Conservation (phyloP, 2,113 vertebrate species). For the Rafetus swinhoei region DNA sequence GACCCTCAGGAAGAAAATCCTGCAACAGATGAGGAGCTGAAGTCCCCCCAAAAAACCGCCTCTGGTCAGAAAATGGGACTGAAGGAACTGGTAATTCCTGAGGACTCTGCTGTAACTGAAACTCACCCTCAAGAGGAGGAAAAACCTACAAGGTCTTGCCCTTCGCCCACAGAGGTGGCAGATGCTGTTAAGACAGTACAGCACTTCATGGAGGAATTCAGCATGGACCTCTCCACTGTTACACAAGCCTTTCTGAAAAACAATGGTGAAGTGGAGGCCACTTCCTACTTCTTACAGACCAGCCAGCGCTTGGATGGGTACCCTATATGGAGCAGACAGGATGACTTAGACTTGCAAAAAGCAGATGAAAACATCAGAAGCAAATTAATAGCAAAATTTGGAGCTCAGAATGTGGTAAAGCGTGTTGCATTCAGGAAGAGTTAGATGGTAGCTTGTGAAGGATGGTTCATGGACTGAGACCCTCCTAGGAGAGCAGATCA, state of each 20-base stretch:
- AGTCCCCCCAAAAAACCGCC: not conserved
- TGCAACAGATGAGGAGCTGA: not conserved
- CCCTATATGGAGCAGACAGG: conserved; percentile 80
- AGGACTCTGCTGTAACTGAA: conserved; percentile 36
- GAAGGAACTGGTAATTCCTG: not conserved
- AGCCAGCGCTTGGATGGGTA: conserved; percentile 79
- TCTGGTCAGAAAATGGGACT: not conserved
- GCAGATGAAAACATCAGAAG: conserved; percentile 57
- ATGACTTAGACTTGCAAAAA: conserved; percentile 80
- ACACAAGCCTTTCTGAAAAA: conserved; percentile 91
- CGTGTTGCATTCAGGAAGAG: conserved; percentile 78
- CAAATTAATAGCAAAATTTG: conserved; percentile 78
- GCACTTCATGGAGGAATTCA: conserved; percentile 82
- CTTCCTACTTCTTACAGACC: conserved; percentile 78
- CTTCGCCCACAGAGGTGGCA: conserved; percentile 60
- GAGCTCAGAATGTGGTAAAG: conserved; percentile 80
- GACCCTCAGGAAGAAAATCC: conserved; percentile 21
- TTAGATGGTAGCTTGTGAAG: conserved; percentile 39
- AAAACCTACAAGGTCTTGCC: conserved; percentile 32
- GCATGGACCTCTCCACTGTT: conserved; percentile 83
- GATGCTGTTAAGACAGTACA: conserved; percentile 76
- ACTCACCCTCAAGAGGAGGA: conserved; percentile 52
- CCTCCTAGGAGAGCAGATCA: not conserved
- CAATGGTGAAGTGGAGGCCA: conserved; percentile 85
- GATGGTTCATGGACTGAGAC: no score